phyloP scores from a whole-genome alignment of 2,888 invertebrate genomes.

The Zele albiditarsus region DNA sequence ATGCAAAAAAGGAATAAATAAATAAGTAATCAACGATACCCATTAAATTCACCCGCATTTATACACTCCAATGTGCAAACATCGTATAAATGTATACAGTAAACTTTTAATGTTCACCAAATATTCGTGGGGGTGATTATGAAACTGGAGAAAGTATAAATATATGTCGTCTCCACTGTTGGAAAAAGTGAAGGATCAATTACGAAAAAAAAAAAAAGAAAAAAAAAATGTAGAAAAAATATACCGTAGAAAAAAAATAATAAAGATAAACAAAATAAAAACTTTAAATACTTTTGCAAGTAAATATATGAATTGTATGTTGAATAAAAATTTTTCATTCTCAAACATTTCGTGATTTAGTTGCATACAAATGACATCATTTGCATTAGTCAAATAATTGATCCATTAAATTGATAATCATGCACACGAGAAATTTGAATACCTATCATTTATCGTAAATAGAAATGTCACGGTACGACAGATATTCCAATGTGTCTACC shows the following conservation, averaged over 20 bases:
- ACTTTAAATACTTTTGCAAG: background rate
- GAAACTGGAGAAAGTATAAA: conserved; percentile 4
- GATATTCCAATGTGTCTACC: conserved; percentile 5
- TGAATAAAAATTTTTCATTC: background rate
- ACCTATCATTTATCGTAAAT: conserved; percentile 26
- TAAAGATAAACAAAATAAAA: too few relatives aligned
- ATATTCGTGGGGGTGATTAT: conserved; percentile 1
- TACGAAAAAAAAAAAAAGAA: background rate
- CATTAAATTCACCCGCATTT: background rate
- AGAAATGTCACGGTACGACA: conserved; percentile 33
- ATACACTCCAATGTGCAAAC: background rate
- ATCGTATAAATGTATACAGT: background rate
- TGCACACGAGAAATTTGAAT: conserved; percentile 25
- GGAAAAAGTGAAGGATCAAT: background rate
- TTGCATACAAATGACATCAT: background rate
- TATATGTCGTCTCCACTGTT: background rate
- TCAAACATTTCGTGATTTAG: background rate
- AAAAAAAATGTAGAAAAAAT: too few relatives aligned
- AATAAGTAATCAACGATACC: background rate
- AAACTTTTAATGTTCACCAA: background rate
- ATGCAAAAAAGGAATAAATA: background rate
- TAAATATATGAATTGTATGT: background rate
- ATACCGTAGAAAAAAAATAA: too few relatives aligned
- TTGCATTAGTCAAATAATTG: background rate
- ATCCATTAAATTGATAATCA: conserved; percentile 5